Evolutionary conservation across 30 jellyfish, hydroid and myxozoan genomes (phyloP).

Genomic region (Clytia hemisphaerica): DNA sequence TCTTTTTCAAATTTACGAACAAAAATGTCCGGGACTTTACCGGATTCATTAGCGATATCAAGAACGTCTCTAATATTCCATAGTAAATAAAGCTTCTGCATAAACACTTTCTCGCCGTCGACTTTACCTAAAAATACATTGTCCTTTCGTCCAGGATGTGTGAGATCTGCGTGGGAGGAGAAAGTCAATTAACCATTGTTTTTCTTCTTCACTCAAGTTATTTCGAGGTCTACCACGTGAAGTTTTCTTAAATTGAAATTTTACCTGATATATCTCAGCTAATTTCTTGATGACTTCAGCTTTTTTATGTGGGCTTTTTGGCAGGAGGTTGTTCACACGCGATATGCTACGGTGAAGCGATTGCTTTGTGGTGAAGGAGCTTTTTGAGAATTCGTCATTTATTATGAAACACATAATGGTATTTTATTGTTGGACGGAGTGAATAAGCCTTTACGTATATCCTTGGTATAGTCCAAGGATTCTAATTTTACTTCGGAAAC

Average conservation of each 20-base stretch:
- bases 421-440: too few species aligned
- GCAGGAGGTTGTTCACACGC: background rate
- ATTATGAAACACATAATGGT: too few species aligned
- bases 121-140: slow-evolving; percentile 1
- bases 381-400: too few species aligned
- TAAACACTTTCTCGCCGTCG: slow-evolving; percentile 5
- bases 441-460: too few species aligned
- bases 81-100: background rate
- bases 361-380: slow-evolving; percentile 5
- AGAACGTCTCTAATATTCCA: slow-evolving; percentile 10
- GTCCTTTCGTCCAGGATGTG: slow-evolving; percentile 18
- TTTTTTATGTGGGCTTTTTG: slow-evolving; percentile 1
- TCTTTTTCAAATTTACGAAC: background rate
- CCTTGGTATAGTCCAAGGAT: too few species aligned
- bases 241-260: background rate
- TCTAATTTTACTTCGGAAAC: too few species aligned
- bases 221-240: background rate
- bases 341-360: slow-evolving; percentile 1
- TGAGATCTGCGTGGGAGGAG: slow-evolving; percentile 15
- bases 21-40: background rate
- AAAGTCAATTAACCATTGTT: background rate
- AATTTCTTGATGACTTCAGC: background rate
- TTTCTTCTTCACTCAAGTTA: slow-evolving; percentile 16
- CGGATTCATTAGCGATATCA: slow-evolving; percentile 10
- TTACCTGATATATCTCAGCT: slow-evolving; percentile 5